Evolutionary conservation across 2,797 vertebrate species (phyloP).

Genomic region (Loriculus beryllinus): DNA sequence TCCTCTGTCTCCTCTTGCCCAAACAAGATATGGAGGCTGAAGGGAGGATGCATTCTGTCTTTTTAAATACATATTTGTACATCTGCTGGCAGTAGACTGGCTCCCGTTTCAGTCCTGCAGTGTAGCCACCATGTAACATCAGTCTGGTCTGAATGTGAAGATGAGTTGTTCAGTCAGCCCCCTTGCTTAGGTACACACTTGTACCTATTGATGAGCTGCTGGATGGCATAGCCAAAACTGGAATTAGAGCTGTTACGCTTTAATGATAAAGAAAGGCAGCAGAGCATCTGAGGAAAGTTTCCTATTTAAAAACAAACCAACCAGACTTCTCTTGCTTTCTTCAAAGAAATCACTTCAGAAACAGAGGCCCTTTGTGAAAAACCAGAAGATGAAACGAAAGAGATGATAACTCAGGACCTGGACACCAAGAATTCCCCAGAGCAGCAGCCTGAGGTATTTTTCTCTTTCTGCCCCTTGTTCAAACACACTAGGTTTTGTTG

Average conservation of each 20-base stretch:
- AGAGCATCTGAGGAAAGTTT: not conserved
- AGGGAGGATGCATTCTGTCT: not conserved
- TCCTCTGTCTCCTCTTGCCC: not conserved
- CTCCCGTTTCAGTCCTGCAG: not conserved
- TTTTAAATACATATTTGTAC: not conserved
- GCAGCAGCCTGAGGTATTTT: conserved; percentile 81
- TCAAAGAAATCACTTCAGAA: conserved; percentile 92
- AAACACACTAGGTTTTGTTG: not conserved
- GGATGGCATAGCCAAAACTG: not conserved
- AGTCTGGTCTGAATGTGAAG: not conserved
- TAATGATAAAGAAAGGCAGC: not conserved
- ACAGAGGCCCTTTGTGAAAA: conserved; percentile 92
- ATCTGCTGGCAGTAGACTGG: not conserved
- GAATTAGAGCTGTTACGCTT: not conserved
- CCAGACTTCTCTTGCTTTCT: not conserved
- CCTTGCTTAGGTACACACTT: not conserved
- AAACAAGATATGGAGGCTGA: not conserved
- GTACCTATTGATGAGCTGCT: not conserved
- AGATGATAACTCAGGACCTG: conserved; percentile 71
- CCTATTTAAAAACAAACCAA: not conserved
- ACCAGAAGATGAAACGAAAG: conserved; percentile 86
- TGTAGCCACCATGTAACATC: not conserved
- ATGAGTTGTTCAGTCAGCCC: not conserved
- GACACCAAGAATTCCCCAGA: conserved; percentile 56
- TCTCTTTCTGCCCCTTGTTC: not conserved